Evolutionary conservation across 2,797 vertebrate species (phyloP).

Genomic region (Okamejei kenojei): DNA sequence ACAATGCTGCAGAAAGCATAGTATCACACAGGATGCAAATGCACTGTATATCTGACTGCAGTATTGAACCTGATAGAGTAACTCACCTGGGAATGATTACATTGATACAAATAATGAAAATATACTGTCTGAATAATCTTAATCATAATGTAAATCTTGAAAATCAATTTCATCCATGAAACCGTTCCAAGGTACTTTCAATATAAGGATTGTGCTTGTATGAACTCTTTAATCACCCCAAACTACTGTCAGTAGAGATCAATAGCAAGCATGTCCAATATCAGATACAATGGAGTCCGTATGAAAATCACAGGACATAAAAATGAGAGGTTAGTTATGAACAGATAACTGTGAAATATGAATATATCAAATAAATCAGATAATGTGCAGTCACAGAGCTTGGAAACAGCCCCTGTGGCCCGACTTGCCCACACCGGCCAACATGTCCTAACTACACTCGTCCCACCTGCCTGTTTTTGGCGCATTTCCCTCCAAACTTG

Average conservation of each 20-base stretch:
- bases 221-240: too few species aligned
- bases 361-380: neutral
- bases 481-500: too few species aligned
- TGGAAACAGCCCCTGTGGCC: too few species aligned
- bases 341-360: neutral
- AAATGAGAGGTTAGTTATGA: neutral
- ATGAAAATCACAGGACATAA: neutral
- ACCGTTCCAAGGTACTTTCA: neutral
- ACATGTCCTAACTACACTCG: too few species aligned
- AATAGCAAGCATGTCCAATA: neutral
- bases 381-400: too few species aligned
- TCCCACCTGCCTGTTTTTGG: too few species aligned
- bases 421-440: too few species aligned
- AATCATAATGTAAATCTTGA: neutral
- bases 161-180: neutral
- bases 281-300: neutral
- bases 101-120: neutral
- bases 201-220: neutral
- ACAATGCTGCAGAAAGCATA: slow-evolving; percentile 10
- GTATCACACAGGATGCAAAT: too few species aligned
- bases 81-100: neutral
- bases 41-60: neutral
- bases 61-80: neutral
- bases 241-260: neutral
- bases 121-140: neutral